Evolutionary conservation across 2,113 vertebrate species (phyloP).

Genomic region (Mellivora capensis): DNA sequence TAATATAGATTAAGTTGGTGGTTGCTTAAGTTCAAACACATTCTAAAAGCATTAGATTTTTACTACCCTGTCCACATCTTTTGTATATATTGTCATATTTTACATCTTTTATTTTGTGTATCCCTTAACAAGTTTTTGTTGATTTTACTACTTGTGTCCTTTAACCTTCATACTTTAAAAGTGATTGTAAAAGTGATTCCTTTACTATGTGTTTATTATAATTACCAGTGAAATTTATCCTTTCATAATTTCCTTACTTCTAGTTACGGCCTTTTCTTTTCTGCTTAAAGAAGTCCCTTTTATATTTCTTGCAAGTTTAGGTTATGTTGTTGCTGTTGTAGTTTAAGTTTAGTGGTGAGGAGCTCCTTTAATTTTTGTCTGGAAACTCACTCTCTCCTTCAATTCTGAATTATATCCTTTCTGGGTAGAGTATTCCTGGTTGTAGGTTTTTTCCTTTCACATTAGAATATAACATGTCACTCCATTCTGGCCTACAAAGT

Average conservation of each 20-base stretch:
- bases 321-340: neutral
- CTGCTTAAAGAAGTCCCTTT: neutral
- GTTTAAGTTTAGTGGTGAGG: neutral
- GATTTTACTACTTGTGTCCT: neutral
- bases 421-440: neutral
- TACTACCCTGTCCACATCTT: neutral
- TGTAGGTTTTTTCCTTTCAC: neutral
- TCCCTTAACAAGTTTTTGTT: neutral
- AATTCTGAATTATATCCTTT: neutral
- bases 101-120: neutral
- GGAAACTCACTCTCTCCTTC: neutral
- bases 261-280: neutral
- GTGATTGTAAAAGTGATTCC: neutral
- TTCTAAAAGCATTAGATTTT: neutral
- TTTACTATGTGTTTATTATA: neutral
- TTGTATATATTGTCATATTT: neutral
- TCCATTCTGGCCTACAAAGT: neutral
- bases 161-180: neutral
- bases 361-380: neutral
- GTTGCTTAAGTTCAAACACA: neutral
- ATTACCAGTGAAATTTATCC: neutral
- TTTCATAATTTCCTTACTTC: neutral
- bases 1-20: neutral
- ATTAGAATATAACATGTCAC: neutral
- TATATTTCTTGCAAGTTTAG: neutral